Evolutionary conservation across 2,113 vertebrate genomes (phyloP).

Genomic region (Tylochromis polylepis): DNA sequence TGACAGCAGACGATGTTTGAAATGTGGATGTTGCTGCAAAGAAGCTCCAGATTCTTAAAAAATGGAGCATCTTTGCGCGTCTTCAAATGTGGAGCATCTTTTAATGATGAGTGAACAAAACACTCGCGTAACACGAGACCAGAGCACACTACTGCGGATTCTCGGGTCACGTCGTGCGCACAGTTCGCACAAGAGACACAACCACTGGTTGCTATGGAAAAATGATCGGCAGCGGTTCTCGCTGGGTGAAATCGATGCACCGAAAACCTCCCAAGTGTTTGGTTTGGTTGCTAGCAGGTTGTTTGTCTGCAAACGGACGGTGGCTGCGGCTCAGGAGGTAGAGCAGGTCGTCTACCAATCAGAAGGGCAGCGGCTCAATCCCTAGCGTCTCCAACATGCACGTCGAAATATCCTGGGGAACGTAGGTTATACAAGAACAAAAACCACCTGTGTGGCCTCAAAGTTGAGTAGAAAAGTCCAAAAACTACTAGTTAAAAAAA

Average conservation of each 20-base stretch:
- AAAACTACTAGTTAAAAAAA: not conserved
- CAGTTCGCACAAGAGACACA: not conserved
- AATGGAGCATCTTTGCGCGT: too few relatives aligned
- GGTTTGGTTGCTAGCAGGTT: not conserved
- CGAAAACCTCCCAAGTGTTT: not conserved
- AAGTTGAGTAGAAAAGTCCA: not conserved
- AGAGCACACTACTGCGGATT: not conserved
- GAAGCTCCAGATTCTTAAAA: not conserved
- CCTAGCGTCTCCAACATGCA: too few relatives aligned
- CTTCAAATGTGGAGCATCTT: too few relatives aligned
- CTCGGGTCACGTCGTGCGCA: too few relatives aligned
- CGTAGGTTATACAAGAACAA: accelerated
- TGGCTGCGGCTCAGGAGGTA: accelerated
- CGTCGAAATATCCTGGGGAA: not conserved
- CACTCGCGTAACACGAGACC: not conserved
- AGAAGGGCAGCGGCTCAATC: not conserved
- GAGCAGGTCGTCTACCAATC: not conserved
- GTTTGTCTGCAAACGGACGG: not conserved
- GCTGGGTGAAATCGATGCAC: not conserved
- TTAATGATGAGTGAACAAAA: too few relatives aligned
- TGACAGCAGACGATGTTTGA: not conserved
- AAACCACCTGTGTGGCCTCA: not conserved
- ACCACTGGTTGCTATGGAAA: not conserved
- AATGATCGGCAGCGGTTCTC: accelerated
- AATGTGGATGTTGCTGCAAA: not conserved